Percentiles rank a stretch among this genome's conserved stretches.
Conservation (phyloP, 2,113 vertebrate genomes). For the Xenopus laevis region DNA sequence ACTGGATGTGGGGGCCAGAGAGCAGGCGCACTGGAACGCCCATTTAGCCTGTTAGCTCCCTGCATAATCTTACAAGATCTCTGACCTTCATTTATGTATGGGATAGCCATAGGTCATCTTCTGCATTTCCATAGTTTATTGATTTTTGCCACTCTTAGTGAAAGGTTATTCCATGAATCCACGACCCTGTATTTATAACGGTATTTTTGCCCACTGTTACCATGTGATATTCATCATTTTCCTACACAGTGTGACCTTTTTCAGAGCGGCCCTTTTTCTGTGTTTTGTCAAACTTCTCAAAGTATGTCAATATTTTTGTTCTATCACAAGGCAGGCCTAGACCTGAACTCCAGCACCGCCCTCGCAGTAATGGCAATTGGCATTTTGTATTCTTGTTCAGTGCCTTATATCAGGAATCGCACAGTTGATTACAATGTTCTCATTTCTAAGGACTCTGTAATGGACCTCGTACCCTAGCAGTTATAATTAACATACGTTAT, state of each 20-base stretch:
- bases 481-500: no score
- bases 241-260: neutral
- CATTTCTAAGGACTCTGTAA: no score
- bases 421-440: no score
- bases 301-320: constrained; percentile 1
- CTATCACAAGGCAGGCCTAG: neutral
- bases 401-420: no score
- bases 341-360: no score
- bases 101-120: neutral
- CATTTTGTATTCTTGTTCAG: no score
- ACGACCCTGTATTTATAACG: neutral
- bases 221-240: neutral
- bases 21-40: neutral
- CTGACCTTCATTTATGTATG: neutral
- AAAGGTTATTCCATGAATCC: constrained; percentile 1
- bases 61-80: neutral
- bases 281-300: neutral
- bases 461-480: no score
- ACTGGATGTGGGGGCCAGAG: constrained; percentile 27
- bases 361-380: no score
- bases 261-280: neutral
- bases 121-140: neutral
- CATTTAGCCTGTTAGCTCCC: neutral
- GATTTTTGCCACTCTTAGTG: neutral
- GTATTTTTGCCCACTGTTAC: neutral